Evolutionary conservation across 2,113 vertebrate species (phyloP).

Genomic region (Nanorana parkeri): DNA sequence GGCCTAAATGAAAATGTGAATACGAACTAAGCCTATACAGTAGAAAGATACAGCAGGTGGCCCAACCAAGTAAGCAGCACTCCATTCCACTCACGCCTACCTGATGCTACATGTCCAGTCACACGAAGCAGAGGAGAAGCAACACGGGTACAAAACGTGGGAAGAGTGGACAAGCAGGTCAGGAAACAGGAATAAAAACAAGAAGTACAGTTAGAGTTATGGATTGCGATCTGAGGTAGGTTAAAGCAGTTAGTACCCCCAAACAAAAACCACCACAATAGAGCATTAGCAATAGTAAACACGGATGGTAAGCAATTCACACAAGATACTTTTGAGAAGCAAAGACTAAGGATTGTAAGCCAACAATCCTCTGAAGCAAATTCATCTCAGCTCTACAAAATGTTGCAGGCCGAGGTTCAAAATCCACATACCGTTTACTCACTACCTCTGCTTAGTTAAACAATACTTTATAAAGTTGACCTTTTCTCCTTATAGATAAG

Average conservation of each 20-base stretch:
- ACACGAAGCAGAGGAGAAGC: slow-evolving; percentile 64
- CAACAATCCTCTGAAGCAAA: no score
- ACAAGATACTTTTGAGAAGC: neutral
- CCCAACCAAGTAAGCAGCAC: neutral
- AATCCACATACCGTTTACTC: no score
- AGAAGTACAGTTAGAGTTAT: slow-evolving; percentile 27
- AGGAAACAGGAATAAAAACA: slow-evolving; percentile 57
- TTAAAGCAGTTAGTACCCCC: slow-evolving; percentile 23
- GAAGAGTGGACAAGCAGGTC: slow-evolving; percentile 70
- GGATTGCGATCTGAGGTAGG: slow-evolving; percentile 18
- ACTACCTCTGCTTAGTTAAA: no score
- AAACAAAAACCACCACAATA: neutral
- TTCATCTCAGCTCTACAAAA: no score
- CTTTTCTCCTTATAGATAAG: no score
- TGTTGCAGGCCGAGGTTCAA: no score
- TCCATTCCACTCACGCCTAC: slow-evolving; percentile 64
- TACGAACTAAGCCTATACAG: neutral
- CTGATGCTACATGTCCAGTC: slow-evolving; percentile 74
- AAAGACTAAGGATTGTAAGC: neutral
- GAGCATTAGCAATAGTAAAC: no score
- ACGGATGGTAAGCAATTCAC: neutral
- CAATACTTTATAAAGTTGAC: no score
- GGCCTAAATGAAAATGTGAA: neutral
- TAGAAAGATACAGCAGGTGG: neutral
- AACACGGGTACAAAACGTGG: slow-evolving; percentile 61